phyloP scores from a whole-genome alignment of 1,140 invertebrate genomes.

The Brachionus rotundiformis region DNA sequence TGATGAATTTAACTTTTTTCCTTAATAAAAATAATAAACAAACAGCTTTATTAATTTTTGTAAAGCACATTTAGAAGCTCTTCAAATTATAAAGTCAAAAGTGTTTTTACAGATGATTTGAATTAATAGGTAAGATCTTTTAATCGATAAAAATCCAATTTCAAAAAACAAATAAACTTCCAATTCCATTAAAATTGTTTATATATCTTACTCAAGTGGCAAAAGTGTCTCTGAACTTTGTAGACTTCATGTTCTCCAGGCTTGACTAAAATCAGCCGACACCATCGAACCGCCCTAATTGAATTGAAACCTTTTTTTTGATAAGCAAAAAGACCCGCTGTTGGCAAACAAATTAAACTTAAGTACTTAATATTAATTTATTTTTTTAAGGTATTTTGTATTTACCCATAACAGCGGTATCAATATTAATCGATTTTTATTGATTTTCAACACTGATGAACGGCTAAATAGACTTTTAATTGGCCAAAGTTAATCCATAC shows the following conservation, averaged over 20 bases:
- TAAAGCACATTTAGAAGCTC: background rate
- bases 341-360: constrained; percentile 28
- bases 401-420: constrained; percentile 11
- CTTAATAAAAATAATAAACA: background rate
- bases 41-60: background rate
- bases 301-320: constrained; percentile 31
- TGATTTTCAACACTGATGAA: constrained; percentile 3
- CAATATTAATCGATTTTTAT: background rate
- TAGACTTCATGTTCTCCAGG: constrained; percentile 7
- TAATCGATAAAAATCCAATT: background rate
- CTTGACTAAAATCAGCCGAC: background rate
- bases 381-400: constrained; percentile 34
- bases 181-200: constrained; percentile 7
- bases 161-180: constrained; percentile 26
- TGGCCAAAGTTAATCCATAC: constrained; percentile 10
- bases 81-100: constrained; percentile 29
- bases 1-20: too few relatives aligned
- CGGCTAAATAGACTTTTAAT: constrained; percentile 41
- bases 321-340: constrained; percentile 13
- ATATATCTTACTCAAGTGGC: background rate
- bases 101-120: constrained; percentile 45
- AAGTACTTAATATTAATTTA: constrained; percentile 34
- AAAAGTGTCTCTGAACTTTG: constrained; percentile 23
- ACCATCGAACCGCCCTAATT: constrained; percentile 15
- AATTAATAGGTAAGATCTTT: constrained; percentile 33